Evolutionary conservation across 2,113 vertebrate genomes (phyloP).

Genomic region (Gopherus flavomarginatus): DNA sequence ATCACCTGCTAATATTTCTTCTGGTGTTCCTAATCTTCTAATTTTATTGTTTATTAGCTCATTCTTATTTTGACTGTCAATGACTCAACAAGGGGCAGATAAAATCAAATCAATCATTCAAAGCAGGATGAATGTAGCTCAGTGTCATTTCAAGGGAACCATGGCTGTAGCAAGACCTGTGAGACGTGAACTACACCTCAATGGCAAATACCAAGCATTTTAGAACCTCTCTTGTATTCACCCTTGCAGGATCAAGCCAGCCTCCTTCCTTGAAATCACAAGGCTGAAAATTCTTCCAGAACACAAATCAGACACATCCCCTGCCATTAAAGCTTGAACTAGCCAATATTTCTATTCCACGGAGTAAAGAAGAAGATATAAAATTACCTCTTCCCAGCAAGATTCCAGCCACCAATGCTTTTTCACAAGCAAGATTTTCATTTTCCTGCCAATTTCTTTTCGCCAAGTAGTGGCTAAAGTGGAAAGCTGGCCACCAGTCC

Average conservation of each 20-base stretch:
- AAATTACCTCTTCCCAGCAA: slow-evolving; percentile 83
- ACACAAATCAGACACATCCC: not conserved
- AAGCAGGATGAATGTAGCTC: not conserved
- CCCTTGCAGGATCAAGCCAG: not conserved
- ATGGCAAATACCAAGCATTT: not conserved
- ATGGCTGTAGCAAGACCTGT: not conserved
- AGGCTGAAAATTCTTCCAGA: not conserved
- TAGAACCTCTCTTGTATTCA: not conserved
- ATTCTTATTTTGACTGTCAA: not conserved
- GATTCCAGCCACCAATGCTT: slow-evolving; percentile 78
- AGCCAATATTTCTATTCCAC: not conserved
- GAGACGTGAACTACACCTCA: not conserved
- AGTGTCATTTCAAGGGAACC: not conserved
- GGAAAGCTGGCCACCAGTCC: slow-evolving; percentile 90
- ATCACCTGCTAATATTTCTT: not conserved
- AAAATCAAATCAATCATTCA: not conserved
- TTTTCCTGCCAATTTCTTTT: slow-evolving; percentile 79
- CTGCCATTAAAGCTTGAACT: not conserved
- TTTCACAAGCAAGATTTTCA: slow-evolving; percentile 77
- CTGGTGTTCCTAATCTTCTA: not conserved
- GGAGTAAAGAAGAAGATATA: not conserved
- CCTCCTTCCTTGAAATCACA: not conserved
- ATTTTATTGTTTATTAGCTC: not conserved
- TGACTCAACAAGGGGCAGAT: not conserved
- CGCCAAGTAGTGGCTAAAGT: slow-evolving; percentile 86